phyloP scores from a whole-genome alignment of 1,140 invertebrate genomes.

The Panagrolaimus sp. region DNA sequence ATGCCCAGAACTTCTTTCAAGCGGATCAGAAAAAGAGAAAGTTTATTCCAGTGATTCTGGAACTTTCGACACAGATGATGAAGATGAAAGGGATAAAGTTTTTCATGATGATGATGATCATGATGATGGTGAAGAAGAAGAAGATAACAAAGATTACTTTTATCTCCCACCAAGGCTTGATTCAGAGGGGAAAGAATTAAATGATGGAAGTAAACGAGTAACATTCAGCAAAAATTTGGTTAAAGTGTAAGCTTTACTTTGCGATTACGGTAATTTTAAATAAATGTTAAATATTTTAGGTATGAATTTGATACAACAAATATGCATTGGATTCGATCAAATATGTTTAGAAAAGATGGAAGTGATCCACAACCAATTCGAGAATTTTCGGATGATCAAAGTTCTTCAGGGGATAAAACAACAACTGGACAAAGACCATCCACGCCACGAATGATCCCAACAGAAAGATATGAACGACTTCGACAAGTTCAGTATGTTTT shows the following conservation, averaged over 20 bases:
- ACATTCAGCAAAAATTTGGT: background rate
- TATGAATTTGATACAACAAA: background rate
- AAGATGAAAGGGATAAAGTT: background rate
- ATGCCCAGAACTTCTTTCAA: background rate
- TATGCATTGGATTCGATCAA: background rate
- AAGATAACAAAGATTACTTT: too few relatives aligned
- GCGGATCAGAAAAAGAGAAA: background rate
- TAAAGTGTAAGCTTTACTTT: background rate
- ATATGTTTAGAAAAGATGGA: background rate
- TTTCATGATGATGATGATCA: too few relatives aligned
- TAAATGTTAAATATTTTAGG: background rate
- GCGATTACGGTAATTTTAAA: background rate
- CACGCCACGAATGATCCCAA: background rate
- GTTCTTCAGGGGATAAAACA: too few relatives aligned
- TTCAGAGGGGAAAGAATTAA: background rate
- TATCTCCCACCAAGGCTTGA: too few relatives aligned
- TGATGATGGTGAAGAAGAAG: too few relatives aligned
- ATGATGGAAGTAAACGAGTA: background rate
- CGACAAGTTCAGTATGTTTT: conserved; percentile 4
- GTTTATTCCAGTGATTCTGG: background rate
- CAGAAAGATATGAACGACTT: background rate
- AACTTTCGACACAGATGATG: background rate
- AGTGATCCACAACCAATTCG: too few relatives aligned
- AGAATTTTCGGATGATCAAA: too few relatives aligned
- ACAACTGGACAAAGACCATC: background rate